Conservation (phyloP, 2,797 vertebrate species). For the Anomalospiza imberbis region DNA sequence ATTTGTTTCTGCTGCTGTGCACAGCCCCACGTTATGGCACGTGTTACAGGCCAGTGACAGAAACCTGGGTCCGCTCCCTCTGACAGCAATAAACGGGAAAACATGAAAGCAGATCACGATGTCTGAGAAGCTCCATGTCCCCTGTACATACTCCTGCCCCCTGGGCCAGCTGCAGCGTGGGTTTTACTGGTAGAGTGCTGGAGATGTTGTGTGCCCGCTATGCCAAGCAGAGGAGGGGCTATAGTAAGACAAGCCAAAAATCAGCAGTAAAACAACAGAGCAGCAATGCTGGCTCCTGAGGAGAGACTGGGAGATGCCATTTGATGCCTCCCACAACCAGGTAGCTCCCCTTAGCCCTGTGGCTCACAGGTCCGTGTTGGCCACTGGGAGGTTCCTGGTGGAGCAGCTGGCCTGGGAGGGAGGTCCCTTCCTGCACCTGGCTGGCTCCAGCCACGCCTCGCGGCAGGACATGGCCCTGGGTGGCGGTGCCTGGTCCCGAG, state of each 20-base stretch:
- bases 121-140: neutral
- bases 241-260: neutral
- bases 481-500: neutral
- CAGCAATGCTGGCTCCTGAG: accelerated
- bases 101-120: neutral
- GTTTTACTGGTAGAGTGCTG: neutral
- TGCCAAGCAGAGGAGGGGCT: neutral
- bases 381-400: neutral
- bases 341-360: neutral
- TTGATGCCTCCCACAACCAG: accelerated
- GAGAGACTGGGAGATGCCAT: neutral
- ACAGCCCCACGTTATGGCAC: accelerated
- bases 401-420: neutral
- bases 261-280: neutral
- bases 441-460: neutral
- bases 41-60: accelerated
- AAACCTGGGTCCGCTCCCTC: neutral
- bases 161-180: neutral
- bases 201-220: neutral
- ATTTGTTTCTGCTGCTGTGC: neutral
- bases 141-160: neutral
- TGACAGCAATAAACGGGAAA: neutral
- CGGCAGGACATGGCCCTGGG: neutral
- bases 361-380: constrained; percentile 23
- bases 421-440: neutral